These are phyloP conservation scores for Scaptomyza pallida DNA, from an alignment of 1,140 invertebrate genomes.

Conservation along the genomic window DNA sequence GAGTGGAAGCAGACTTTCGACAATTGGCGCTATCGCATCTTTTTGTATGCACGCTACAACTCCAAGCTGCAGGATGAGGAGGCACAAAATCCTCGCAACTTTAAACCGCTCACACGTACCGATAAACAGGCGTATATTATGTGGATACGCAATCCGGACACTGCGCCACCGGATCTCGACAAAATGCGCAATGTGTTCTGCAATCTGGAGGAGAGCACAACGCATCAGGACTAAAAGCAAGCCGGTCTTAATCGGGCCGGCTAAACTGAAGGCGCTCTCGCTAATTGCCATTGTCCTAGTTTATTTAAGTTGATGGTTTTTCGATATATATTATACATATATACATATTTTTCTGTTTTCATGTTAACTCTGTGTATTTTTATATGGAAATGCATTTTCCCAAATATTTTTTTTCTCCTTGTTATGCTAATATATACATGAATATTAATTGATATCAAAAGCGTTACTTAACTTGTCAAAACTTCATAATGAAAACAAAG, in stretches of 20 bases:
- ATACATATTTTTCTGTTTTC: slow-evolving; percentile 39
- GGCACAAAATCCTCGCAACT: slow-evolving; percentile 77
- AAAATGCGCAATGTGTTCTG: slow-evolving; percentile 82
- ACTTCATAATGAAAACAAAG: no score
- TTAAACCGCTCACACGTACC: slow-evolving; percentile 76
- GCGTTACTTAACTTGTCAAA: neutral
- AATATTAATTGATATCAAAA: slow-evolving; percentile 23
- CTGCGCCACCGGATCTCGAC: slow-evolving; percentile 76
- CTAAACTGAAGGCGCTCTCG: slow-evolving; percentile 17
- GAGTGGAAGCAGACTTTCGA: slow-evolving; percentile 83
- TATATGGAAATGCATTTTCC: slow-evolving; percentile 54
- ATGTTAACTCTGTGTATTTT: slow-evolving; percentile 60
- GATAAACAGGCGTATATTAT: slow-evolving; percentile 80
- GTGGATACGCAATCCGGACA: slow-evolving; percentile 81
- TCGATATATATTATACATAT: slow-evolving; percentile 5
- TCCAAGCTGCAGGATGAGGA: slow-evolving; percentile 78
- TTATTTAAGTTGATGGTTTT: slow-evolving; percentile 23
- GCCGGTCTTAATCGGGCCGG: slow-evolving; percentile 16
- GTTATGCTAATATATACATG: slow-evolving; percentile 64
- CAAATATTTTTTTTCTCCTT: slow-evolving; percentile 49
- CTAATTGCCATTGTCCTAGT: slow-evolving; percentile 63
- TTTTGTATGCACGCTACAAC: slow-evolving; percentile 79
- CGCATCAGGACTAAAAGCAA: slow-evolving; percentile 69
- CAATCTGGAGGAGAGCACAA: slow-evolving; percentile 70
- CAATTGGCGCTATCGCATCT: slow-evolving; percentile 81